Conservation (phyloP, 2,113 vertebrate species). For the Nansenia antarctica region DNA sequence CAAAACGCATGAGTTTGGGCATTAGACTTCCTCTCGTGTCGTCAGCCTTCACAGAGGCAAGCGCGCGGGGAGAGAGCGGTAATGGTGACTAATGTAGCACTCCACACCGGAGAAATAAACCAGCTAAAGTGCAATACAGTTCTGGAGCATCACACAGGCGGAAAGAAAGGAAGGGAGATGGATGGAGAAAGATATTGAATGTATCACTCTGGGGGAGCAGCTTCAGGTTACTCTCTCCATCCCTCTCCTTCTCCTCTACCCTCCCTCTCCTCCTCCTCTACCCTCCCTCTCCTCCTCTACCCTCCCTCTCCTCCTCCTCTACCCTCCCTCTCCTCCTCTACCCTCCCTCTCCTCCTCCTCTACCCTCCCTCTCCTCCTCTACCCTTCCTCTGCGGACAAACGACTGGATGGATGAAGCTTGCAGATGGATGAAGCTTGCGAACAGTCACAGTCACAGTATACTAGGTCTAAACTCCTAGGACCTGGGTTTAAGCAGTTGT, state of each 20-base stretch:
- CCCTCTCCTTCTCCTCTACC: constrained; percentile 11
- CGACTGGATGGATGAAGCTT: too few species aligned
- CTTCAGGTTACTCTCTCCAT: constrained; percentile 37
- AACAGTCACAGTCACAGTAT: too few species aligned
- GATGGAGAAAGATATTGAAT: constrained; percentile 47
- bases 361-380: too few species aligned
- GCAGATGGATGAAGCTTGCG: too few species aligned
- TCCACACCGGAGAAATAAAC: constrained; percentile 33
- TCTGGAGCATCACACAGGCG: constrained; percentile 4
- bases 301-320: too few species aligned
- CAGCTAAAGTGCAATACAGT: constrained; percentile 1
- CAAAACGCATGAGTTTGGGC: background rate
- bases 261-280: too few species aligned
- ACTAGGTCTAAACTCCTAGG: too few species aligned
- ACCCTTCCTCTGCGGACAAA: too few species aligned
- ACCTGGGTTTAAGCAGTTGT: too few species aligned
- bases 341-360: too few species aligned
- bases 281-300: too few species aligned
- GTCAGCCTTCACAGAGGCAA: background rate
- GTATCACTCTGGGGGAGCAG: constrained; percentile 30
- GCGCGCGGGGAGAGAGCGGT: background rate
- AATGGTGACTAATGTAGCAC: constrained; percentile 28
- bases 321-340: too few species aligned
- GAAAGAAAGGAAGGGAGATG: constrained; percentile 40
- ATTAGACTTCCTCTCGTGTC: background rate